Conservation (phyloP, 1,140 invertebrate genomes). For the Mactra quadrangularis region DNA sequence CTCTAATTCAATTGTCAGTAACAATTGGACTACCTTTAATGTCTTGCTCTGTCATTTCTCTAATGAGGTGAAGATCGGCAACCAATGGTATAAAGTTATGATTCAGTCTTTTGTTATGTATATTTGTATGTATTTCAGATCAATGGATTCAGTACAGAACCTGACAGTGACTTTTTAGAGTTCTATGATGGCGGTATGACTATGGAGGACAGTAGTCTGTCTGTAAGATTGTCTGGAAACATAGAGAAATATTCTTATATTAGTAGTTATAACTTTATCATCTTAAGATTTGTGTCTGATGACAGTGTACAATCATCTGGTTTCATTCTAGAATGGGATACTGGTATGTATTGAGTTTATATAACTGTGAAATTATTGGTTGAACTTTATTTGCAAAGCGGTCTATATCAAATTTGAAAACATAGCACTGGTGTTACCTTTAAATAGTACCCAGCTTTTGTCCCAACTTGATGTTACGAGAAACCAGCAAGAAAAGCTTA, state of each 20-base stretch:
- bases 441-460: background rate
- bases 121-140: conserved; percentile 34
- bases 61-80: no score
- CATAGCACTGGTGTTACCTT: background rate
- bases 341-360: conserved; percentile 15
- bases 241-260: background rate
- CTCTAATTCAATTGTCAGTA: no score
- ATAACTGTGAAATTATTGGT: background rate
- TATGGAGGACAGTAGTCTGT: conserved; percentile 8
- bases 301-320: background rate
- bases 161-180: conserved; percentile 35
- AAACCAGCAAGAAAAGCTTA: no score
- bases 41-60: no score
- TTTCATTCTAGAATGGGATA: conserved; percentile 23
- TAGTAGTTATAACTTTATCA: conserved; percentile 56
- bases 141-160: conserved; percentile 17
- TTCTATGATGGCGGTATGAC: conserved; percentile 29
- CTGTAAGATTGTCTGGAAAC: conserved; percentile 21
- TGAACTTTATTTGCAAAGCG: background rate
- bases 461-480: background rate
- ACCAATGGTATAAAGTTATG: no score
- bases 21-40: no score
- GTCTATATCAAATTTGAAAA: background rate
- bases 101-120: background rate
- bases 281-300: conserved; percentile 44